Conservation (phyloP, 1,140 invertebrate species). For the Zophobas atratus region DNA sequence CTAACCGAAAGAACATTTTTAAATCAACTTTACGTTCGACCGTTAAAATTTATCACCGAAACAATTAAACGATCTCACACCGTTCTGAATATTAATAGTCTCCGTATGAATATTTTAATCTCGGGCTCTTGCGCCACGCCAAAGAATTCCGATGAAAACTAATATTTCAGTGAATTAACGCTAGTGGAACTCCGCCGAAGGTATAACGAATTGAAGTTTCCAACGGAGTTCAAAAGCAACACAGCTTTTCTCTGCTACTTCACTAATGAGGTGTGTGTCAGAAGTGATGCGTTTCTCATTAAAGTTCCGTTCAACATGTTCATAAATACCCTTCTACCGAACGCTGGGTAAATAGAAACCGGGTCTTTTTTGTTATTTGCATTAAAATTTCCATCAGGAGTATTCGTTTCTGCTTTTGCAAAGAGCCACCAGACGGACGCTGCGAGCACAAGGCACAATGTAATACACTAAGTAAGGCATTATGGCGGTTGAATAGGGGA, state of each 20-base stretch:
- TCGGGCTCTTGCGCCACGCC: not conserved
- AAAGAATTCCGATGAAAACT: constrained; percentile 29
- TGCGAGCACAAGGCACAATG: no score
- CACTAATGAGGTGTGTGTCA: constrained; percentile 45
- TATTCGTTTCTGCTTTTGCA: no score
- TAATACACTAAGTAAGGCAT: no score
- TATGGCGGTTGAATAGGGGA: no score
- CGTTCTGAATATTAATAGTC: not conserved
- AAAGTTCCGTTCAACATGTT: constrained; percentile 35
- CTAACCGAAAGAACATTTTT: not conserved
- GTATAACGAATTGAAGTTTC: constrained; percentile 40
- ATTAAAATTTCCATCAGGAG: no score
- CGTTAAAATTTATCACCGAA: not conserved
- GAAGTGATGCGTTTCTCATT: constrained; percentile 46
- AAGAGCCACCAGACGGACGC: no score
- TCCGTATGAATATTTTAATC: not conserved
- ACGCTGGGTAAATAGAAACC: constrained; percentile 16
- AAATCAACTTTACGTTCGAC: not conserved
- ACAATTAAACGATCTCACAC: not conserved
- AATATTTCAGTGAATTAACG: constrained; percentile 36
- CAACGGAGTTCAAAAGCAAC: constrained; percentile 36
- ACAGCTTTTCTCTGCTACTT: constrained; percentile 43
- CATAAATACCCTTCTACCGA: constrained; percentile 22
- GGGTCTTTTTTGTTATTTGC: not conserved
- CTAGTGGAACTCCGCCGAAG: constrained; percentile 27